Evolutionary conservation across 92 coral and sea anemone species (phyloP).

Genomic region (Isaurus tuberculatus): DNA sequence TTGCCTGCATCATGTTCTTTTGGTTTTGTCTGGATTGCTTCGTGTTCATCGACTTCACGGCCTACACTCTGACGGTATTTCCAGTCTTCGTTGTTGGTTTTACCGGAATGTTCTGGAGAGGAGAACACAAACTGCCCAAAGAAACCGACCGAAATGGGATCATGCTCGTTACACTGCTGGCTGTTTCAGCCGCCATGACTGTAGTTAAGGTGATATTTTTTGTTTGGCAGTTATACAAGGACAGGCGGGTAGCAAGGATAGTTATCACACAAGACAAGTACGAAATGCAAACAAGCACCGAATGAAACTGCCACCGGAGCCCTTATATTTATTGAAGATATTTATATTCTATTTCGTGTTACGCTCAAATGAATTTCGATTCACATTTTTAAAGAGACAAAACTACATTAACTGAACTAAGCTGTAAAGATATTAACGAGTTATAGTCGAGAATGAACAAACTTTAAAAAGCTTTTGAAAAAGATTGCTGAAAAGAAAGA

Average conservation of each 20-base stretch:
- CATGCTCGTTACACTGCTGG: conserved; percentile 73
- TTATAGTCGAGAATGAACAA: not conserved
- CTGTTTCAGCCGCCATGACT: conserved; percentile 67
- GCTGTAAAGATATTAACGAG: conserved; percentile 12
- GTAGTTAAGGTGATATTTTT: conserved; percentile 66
- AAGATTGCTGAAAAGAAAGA: conserved; percentile 7
- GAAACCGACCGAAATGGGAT: conserved; percentile 70
- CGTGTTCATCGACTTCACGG: conserved; percentile 68
- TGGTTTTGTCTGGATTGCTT: conserved; percentile 87
- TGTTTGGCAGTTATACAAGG: conserved; percentile 72
- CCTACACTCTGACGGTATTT: conserved; percentile 80
- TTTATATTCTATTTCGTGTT: not conserved
- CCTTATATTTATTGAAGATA: not conserved
- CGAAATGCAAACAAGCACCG: conserved; percentile 42
- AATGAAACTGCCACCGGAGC: not conserved
- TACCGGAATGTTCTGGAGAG: conserved; percentile 69
- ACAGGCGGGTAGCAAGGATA: conserved; percentile 47
- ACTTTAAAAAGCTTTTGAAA: not conserved
- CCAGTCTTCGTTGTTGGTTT: conserved; percentile 79
- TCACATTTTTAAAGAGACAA: no score
- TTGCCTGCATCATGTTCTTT: conserved; percentile 71
- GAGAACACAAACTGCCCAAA: conserved; percentile 59
- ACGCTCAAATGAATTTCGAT: not conserved
- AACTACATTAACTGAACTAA: not conserved
- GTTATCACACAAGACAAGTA: conserved; percentile 56